Conservation (phyloP, 2,888 invertebrate genomes). For the Platycnemis pennipes region DNA sequence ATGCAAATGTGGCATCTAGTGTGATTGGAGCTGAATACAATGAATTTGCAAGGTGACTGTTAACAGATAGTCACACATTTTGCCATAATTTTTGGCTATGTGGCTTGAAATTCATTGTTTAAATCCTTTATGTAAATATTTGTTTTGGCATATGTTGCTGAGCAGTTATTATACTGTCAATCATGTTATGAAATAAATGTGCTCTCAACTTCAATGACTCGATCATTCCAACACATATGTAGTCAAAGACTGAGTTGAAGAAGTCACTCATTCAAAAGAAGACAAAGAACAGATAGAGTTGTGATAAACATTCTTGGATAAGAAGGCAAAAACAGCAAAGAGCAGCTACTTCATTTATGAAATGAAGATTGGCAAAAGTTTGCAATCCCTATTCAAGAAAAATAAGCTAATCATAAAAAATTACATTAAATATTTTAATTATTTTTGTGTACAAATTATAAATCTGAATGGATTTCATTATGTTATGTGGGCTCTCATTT, state of each 20-base stretch:
- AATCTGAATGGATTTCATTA: background rate
- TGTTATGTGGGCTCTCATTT: background rate
- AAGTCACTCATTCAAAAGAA: background rate
- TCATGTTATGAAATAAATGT: background rate
- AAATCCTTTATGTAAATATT: background rate
- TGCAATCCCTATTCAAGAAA: background rate
- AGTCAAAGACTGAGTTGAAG: background rate
- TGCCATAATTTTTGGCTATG: background rate
- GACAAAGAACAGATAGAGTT: background rate
- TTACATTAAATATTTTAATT: background rate
- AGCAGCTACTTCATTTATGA: background rate
- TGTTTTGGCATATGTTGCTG: background rate
- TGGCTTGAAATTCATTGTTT: background rate
- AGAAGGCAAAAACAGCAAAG: background rate
- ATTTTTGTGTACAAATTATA: background rate
- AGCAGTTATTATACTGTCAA: background rate
- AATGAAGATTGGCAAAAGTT: background rate
- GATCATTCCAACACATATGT: background rate
- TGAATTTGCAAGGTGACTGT: background rate
- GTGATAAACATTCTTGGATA: background rate
- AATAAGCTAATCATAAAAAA: background rate
- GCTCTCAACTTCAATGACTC: constrained; percentile 8
- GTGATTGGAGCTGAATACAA: background rate
- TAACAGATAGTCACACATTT: background rate
- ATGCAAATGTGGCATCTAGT: background rate